Percentiles rank a stretch among this genome's conserved stretches.
Evolutionary conservation across 1,140 invertebrate species (phyloP).

Genomic region (Harlomillsia oculata): DNA sequence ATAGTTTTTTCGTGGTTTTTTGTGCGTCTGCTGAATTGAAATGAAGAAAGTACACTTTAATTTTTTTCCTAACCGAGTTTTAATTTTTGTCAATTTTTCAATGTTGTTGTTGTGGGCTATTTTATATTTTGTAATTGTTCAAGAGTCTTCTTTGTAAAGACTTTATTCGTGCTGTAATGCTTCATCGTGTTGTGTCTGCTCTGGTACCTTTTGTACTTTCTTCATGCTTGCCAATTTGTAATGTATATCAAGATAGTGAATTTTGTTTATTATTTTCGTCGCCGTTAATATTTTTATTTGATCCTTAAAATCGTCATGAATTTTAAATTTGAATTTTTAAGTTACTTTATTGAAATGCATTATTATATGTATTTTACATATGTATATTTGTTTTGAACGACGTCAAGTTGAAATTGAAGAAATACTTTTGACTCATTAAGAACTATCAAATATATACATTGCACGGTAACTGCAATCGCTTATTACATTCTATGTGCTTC

Average conservation of each 20-base stretch:
- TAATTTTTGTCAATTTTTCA: too few relatives aligned
- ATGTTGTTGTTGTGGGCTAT: too few relatives aligned
- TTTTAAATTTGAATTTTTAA: constrained; percentile 5
- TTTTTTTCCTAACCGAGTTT: constrained; percentile 11
- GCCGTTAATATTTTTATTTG: constrained; percentile 9
- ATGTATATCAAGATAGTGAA: constrained; percentile 15
- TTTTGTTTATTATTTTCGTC: constrained; percentile 4
- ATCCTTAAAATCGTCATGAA: not conserved
- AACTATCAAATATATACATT: constrained; percentile 16
- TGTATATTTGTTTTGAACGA: not conserved
- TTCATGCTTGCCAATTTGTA: too few relatives aligned
- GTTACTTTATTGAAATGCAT: not conserved
- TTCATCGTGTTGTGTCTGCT: too few relatives aligned
- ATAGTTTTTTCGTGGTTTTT: too few relatives aligned
- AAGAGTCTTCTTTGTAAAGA: too few relatives aligned
- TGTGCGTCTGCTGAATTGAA: too few relatives aligned
- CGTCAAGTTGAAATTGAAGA: too few relatives aligned
- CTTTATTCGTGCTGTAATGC: too few relatives aligned
- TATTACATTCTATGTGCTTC: constrained; percentile 25
- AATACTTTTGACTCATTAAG: not conserved
- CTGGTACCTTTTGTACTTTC: too few relatives aligned
- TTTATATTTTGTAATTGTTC: too few relatives aligned
- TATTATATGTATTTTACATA: not conserved
- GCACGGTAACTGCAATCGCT: constrained; percentile 21
- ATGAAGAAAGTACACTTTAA: too few relatives aligned